Evolutionary conservation across 2,888 invertebrate species (phyloP).

Genomic region (Mesoligia furuncula): DNA sequence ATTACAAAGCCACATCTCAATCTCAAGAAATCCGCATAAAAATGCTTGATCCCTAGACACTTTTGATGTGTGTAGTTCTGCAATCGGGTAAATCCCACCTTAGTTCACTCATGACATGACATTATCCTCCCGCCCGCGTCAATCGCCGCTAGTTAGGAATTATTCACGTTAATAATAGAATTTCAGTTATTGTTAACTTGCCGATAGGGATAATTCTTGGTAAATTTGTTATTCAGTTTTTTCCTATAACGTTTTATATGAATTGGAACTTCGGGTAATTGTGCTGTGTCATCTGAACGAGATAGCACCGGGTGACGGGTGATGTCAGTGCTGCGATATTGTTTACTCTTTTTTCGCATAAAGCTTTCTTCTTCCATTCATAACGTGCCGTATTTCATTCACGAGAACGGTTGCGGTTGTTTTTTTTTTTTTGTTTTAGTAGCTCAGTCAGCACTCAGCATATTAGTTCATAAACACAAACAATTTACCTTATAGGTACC

Average conservation of each 20-base stretch:
- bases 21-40: too few species aligned
- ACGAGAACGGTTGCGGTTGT: neutral
- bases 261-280: constrained; percentile 3
- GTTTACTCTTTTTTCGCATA: constrained; percentile 6
- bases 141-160: constrained; percentile 44
- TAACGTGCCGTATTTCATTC: constrained; percentile 19
- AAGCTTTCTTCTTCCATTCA: constrained; percentile 33
- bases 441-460: too few species aligned
- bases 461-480: neutral
- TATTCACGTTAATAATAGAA: constrained; percentile 53
- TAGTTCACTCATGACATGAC: constrained; percentile 15
- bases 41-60: too few species aligned
- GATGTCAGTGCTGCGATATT: neutral
- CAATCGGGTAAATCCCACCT: constrained; percentile 59
- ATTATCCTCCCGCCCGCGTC: constrained; percentile 55
- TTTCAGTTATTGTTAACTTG: constrained; percentile 56
- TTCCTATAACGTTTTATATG: constrained; percentile 41
- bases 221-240: constrained; percentile 50
- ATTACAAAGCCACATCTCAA: too few species aligned
- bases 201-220: constrained; percentile 56
- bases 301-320: too few species aligned
- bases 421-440: neutral
- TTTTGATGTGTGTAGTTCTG: too few species aligned
- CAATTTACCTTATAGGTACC: constrained; percentile 32
- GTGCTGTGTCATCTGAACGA: neutral